Conservation (phyloP, 2,797 vertebrate genomes). For the Tympanoctomys barrerae region DNA sequence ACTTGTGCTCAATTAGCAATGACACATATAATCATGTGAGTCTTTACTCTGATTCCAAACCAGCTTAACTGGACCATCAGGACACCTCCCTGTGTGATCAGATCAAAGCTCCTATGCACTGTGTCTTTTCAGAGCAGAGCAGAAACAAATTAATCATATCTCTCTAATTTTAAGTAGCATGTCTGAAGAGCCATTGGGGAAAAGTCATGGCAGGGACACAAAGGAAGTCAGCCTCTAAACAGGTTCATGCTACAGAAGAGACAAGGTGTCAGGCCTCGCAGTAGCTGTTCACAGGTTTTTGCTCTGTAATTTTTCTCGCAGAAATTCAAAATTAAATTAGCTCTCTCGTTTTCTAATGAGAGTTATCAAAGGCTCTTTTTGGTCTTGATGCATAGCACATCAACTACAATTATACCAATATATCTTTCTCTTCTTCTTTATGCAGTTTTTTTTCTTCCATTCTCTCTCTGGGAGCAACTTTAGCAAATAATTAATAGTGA, state of each 20-base stretch:
- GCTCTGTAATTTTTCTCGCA: constrained; percentile 64
- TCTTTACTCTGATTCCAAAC: constrained; percentile 62
- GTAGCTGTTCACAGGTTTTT: constrained; percentile 63
- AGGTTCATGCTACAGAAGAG: constrained; percentile 53
- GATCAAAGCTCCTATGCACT: constrained; percentile 56
- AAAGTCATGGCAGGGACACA: background rate
- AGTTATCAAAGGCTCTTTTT: constrained; percentile 60
- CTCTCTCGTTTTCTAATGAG: constrained; percentile 62
- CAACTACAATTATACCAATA: constrained; percentile 59
- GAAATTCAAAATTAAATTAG: constrained; percentile 76
- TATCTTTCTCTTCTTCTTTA: constrained; percentile 59
- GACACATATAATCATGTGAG: constrained; percentile 72
- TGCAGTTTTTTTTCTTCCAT: background rate
- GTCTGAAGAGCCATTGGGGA: background rate
- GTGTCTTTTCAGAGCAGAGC: constrained; percentile 55
- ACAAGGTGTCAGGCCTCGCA: background rate
- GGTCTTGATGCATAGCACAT: constrained; percentile 21
- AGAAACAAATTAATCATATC: constrained; percentile 69
- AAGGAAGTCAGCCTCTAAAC: background rate
- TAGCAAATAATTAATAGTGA: constrained; percentile 80
- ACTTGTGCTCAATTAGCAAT: constrained; percentile 72
- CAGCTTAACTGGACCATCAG: constrained; percentile 55
- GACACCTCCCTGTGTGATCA: constrained; percentile 53
- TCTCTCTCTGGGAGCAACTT: constrained; percentile 61
- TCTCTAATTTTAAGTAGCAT: constrained; percentile 56